A percentile compares a stretch with the other conserved stretches of the same genome.
Evolutionary conservation across 1,140 invertebrate genomes (phyloP).

Genomic region (Diachasma alloeum): DNA sequence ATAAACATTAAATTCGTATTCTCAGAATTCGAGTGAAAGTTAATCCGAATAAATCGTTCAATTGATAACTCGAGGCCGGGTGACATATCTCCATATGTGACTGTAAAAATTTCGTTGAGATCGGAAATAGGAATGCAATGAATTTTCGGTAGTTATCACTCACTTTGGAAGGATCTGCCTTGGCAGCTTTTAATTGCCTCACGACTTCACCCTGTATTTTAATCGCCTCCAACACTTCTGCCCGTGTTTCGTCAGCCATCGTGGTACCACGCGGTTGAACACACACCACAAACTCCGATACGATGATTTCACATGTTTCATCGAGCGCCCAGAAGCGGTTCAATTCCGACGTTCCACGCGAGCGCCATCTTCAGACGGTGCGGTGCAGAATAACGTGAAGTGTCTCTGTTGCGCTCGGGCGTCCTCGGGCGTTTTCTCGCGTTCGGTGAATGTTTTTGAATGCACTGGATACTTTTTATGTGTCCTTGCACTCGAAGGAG

Average conservation of each 20-base stretch:
- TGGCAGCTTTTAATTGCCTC: slow-evolving; percentile 80
- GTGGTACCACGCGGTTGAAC: slow-evolving; percentile 15
- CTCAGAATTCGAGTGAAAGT: neutral
- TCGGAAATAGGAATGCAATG: neutral
- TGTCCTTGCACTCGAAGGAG: too few relatives aligned
- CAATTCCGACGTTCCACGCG: too few relatives aligned
- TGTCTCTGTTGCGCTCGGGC: too few relatives aligned
- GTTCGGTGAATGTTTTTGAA: too few relatives aligned
- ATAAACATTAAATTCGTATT: neutral
- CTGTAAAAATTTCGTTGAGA: neutral
- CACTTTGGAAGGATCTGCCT: slow-evolving; percentile 78
- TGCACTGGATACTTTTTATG: too few relatives aligned
- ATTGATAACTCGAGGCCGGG: slow-evolving; percentile 29
- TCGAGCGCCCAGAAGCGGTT: too few relatives aligned
- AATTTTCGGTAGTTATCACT: slow-evolving; percentile 36
- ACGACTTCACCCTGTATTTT: slow-evolving; percentile 84
- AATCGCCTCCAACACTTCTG: slow-evolving; percentile 73
- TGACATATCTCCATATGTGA: slow-evolving; percentile 5
- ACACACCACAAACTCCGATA: slow-evolving; percentile 1
- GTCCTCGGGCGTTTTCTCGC: too few relatives aligned
- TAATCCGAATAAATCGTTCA: neutral
- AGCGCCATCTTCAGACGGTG: too few relatives aligned
- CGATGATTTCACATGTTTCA: too few relatives aligned
- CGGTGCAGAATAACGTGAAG: too few relatives aligned
- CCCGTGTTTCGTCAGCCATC: slow-evolving; percentile 62